Evolutionary conservation across 2,888 invertebrate genomes (phyloP), one percentile per base, ranked within the genome.

Genomic region (Patella ulyssiponensis): DNA sequence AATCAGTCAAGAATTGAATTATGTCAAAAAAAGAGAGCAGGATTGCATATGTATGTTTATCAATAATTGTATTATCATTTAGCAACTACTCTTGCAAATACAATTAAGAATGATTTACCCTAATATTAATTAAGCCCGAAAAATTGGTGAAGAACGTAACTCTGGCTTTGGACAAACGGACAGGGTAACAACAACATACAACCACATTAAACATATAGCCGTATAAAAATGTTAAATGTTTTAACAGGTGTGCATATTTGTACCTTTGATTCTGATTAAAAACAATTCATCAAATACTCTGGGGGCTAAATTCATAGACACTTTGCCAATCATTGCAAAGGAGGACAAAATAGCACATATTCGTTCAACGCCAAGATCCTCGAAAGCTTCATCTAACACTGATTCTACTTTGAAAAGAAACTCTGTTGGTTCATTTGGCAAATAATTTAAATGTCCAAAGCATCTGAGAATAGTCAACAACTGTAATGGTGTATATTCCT

Each of bases 221-320:
- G 20, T 72, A 51, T 71, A 14, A 64, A 23, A 51, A 51, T 51
- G 12, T 1, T 53, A n/a, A 51, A 4, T 69, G 15, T 44, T 23
- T 33, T 54, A 73, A 54, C 64, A 23, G 15, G 53, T 78, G 14
- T 69, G 12, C 20, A 4, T 74, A 15, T 27, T 91, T 91, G 15
- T 92, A 88, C 84, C 93, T 92, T 80, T 89, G 88, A 95, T 89
- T 86, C 93, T 93, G n/a, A 93, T 92, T 78, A 95, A 89, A 87
- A 95, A 94, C 81, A 94, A 93, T 15, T 94, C 92, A 82, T 93
- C 94, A 83, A 95, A 94, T 76, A 95, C 91, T 86, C 93, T 93
- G 51, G 93, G 92, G 0, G 94, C 92, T 85, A 95, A 93, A 85
- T 93, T 93, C 5, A 94, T 83, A 7, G 95, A 95, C 90, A 94